phyloP scores from a whole-genome alignment of 2,888 invertebrate genomes.

The Acronicta alni region DNA sequence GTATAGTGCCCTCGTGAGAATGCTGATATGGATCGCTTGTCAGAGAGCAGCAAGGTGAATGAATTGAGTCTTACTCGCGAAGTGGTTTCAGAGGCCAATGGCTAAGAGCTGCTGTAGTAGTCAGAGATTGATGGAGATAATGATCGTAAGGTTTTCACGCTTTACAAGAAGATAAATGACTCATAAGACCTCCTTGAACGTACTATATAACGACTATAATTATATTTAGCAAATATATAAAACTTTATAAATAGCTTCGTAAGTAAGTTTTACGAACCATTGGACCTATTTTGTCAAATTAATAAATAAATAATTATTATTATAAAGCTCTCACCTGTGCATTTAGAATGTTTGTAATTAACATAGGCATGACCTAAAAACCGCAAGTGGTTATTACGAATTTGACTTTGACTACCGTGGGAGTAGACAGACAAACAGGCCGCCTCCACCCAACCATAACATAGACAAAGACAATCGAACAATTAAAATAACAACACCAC shows the following conservation, averaged over 20 bases:
- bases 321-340: background rate
- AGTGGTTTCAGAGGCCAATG: slow-evolving; percentile 20
- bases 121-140: background rate
- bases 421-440: slow-evolving; percentile 62
- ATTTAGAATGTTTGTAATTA: slow-evolving; percentile 54
- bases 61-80: slow-evolving; percentile 8
- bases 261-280: too few relatives aligned
- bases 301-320: too few relatives aligned
- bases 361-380: slow-evolving; percentile 67
- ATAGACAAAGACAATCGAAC: slow-evolving; percentile 73
- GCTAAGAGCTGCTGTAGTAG: background rate
- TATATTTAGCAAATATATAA: background rate
- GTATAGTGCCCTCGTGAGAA: slow-evolving; percentile 28
- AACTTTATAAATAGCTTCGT: too few relatives aligned
- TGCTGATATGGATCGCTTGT: slow-evolving; percentile 33
- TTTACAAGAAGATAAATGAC: background rate
- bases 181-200: too few relatives aligned
- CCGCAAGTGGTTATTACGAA: slow-evolving; percentile 66
- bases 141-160: too few relatives aligned
- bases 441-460: slow-evolving; percentile 59
- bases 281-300: too few relatives aligned
- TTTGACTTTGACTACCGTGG: slow-evolving; percentile 80
- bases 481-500: slow-evolving; percentile 71
- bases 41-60: slow-evolving; percentile 38
- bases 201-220: too few relatives aligned